Percentiles rank a stretch among this genome's conserved stretches.
These are phyloP conservation scores for Acleris literana DNA, from an alignment of 2,888 invertebrate genomes.

Conservation along the genomic window DNA sequence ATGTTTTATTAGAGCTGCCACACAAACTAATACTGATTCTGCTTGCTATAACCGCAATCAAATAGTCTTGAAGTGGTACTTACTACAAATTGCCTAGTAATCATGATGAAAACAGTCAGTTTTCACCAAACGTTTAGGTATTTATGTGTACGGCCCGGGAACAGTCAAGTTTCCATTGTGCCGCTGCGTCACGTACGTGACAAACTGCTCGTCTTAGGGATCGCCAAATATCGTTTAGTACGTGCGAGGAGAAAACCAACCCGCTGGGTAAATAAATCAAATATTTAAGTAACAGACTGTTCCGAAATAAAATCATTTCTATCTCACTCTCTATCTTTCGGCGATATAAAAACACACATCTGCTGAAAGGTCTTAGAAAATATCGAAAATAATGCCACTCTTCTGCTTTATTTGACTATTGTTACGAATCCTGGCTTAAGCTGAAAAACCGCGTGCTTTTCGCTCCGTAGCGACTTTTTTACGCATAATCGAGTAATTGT, in stretches of 20 bases:
- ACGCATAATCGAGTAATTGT: constrained; percentile 48
- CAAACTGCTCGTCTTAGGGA: constrained; percentile 82
- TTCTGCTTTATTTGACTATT: constrained; percentile 5
- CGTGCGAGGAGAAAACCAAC: constrained; percentile 80
- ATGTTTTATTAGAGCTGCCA: too few relatives aligned
- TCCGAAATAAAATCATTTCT: constrained; percentile 64
- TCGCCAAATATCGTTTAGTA: constrained; percentile 84
- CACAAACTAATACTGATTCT: too few relatives aligned
- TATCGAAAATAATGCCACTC: constrained; percentile 6
- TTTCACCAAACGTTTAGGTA: constrained; percentile 69
- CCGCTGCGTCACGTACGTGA: constrained; percentile 80
- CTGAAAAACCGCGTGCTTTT: constrained; percentile 8
- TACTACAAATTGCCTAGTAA: not conserved
- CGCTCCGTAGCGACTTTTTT: constrained; percentile 23
- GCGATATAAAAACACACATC: constrained; percentile 43
- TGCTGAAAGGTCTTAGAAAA: constrained; percentile 5
- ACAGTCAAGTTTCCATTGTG: constrained; percentile 78
- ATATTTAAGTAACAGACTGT: constrained; percentile 77
- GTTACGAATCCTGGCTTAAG: constrained; percentile 7
- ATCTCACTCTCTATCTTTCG: constrained; percentile 52
- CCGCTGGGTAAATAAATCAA: constrained; percentile 80
- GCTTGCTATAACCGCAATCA: too few relatives aligned
- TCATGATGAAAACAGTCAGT: constrained; percentile 15
- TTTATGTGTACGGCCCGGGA: constrained; percentile 77
- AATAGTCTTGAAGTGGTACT: too few relatives aligned